These are phyloP conservation scores for Zaprionus tsacasi DNA, from an alignment of 1,140 invertebrate genomes.

Conservation along the genomic window DNA sequence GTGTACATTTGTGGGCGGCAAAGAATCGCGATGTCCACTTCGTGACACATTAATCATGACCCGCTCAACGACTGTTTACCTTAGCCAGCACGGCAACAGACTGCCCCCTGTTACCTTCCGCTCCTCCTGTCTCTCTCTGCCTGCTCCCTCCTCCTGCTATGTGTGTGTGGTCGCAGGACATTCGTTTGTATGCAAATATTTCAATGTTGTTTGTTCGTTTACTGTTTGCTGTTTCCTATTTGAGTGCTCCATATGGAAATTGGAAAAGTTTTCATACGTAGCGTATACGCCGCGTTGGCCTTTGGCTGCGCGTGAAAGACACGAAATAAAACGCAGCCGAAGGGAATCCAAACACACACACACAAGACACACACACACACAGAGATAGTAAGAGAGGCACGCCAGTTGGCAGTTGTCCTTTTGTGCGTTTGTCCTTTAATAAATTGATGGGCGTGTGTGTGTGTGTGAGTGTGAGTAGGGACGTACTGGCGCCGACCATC, in stretches of 20 bases:
- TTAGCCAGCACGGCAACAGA: constrained; percentile 27
- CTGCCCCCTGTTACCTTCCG: neutral
- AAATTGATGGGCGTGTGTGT: constrained; percentile 35
- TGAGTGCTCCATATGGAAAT: constrained; percentile 75
- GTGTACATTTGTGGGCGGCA: constrained; percentile 28
- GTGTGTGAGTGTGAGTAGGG: constrained; percentile 54
- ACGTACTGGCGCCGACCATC: constrained; percentile 66
- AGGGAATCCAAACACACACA: constrained; percentile 43
- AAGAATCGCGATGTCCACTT: constrained; percentile 59
- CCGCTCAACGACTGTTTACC: constrained; percentile 78
- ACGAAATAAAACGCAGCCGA: constrained; percentile 41
- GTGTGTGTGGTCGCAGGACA: constrained; percentile 56
- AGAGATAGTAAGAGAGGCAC: constrained; percentile 2
- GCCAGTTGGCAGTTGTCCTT: constrained; percentile 56
- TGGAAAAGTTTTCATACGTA: constrained; percentile 67
- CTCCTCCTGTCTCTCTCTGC: too few relatives aligned
- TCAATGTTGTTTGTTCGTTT: constrained; percentile 53
- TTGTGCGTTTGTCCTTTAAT: constrained; percentile 62
- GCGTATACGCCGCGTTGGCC: constrained; percentile 55
- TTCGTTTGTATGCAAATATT: constrained; percentile 75
- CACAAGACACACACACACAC: constrained; percentile 28
- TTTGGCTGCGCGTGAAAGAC: constrained; percentile 61
- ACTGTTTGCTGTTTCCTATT: constrained; percentile 61
- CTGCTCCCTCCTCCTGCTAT: neutral
- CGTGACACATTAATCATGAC: constrained; percentile 81